Evolutionary conservation across 92 coral and sea anemone genomes (phyloP).

Genomic region (Bergia sp.): DNA sequence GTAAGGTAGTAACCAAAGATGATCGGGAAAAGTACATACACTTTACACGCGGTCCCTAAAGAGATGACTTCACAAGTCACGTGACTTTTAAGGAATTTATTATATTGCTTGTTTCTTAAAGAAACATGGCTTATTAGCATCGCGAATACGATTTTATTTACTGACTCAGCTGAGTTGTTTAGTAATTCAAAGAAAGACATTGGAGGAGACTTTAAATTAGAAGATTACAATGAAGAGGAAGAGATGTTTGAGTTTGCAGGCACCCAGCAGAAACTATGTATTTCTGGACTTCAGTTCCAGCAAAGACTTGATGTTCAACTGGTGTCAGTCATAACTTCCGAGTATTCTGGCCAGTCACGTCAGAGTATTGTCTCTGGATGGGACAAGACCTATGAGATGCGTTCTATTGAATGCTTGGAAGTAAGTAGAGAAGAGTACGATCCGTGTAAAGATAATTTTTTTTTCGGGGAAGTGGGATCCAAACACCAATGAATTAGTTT

Average conservation of each 20-base stretch:
- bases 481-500: background rate
- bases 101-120: too few relatives aligned
- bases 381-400: background rate
- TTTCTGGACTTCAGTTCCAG: conserved; percentile 2
- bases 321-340: conserved; percentile 24
- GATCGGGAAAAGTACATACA: too few relatives aligned
- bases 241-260: background rate
- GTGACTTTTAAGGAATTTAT: too few relatives aligned
- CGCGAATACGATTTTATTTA: conserved; percentile 31
- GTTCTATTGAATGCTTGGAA: too few relatives aligned
- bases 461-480: background rate
- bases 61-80: too few relatives aligned
- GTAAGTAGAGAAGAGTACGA: too few relatives aligned
- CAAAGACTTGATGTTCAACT: conserved; percentile 1
- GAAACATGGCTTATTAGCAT: conserved; percentile 34
- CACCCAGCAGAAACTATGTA: background rate
- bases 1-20: too few relatives aligned
- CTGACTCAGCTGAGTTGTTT: background rate
- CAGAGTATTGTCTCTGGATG: background rate
- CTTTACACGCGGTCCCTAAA: too few relatives aligned
- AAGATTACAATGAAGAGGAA: background rate
- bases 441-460: too few relatives aligned
- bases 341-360: conserved; percentile 38
- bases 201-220: background rate
- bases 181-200: background rate